A percentile compares a stretch with the other conserved stretches of the same genome.
Conservation (phyloP, 2,113 vertebrate species). For the human region DNA sequence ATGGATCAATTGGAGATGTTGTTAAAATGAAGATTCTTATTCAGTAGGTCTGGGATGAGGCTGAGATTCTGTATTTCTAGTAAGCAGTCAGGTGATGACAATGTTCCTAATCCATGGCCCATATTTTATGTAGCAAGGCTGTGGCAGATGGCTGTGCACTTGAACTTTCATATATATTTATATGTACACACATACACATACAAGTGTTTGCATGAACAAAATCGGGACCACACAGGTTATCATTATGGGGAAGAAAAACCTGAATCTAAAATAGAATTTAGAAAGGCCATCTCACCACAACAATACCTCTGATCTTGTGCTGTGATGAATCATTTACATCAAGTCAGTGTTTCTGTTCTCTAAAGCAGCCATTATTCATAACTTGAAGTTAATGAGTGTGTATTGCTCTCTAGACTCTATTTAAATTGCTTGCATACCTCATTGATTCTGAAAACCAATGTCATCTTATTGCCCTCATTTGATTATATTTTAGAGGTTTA, state of each 20-base stretch:
- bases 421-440: constrained; percentile 69
- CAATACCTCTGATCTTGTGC: background rate
- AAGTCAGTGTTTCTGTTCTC: constrained; percentile 39
- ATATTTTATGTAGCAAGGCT: background rate
- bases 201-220: background rate
- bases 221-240: background rate
- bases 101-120: background rate
- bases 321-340: constrained; percentile 3
- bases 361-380: constrained; percentile 58
- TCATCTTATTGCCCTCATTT: constrained; percentile 73
- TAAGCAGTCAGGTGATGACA: background rate
- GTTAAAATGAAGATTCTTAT: constrained; percentile 8
- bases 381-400: constrained; percentile 67
- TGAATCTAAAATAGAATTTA: background rate
- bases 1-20: background rate
- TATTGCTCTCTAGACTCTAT: constrained; percentile 61
- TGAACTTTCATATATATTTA: background rate
- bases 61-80: background rate
- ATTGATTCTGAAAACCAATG: constrained; percentile 74
- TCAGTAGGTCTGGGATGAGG: background rate
- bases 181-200: fast-evolving
- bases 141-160: background rate
- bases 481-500: constrained; percentile 75
- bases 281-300: background rate
- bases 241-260: background rate